Evolutionary conservation across 2,888 invertebrate species (phyloP).

Genomic region (Ormyrus thymus): DNA sequence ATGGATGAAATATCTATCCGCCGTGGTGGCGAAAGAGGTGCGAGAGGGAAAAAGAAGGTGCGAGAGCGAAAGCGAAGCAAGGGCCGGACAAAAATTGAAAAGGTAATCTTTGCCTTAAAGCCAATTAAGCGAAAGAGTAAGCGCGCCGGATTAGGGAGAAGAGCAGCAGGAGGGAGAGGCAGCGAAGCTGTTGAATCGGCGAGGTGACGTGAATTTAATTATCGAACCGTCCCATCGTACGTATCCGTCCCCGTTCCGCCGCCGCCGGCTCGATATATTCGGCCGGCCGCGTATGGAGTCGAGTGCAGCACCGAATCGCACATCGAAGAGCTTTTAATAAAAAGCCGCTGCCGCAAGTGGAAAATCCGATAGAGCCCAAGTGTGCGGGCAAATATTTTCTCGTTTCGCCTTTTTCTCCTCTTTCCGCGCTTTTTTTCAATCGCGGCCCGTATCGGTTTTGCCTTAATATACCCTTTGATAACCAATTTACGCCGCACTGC

Average conservation of each 20-base stretch:
- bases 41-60: constrained; percentile 23
- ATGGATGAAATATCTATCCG: no score
- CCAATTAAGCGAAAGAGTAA: constrained; percentile 58
- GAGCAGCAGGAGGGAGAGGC: constrained; percentile 17
- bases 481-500: constrained; percentile 69
- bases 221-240: constrained; percentile 55
- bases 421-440: constrained; percentile 38
- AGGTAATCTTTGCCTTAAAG: constrained; percentile 56
- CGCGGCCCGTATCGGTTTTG: constrained; percentile 61
- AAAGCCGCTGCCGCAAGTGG: constrained; percentile 65
- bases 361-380: constrained; percentile 70
- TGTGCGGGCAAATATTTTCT: constrained; percentile 68
- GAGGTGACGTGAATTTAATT: constrained; percentile 63
- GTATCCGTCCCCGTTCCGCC: constrained; percentile 11
- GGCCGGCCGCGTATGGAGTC: not conserved
- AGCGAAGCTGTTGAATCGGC: constrained; percentile 56
- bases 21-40: not conserved
- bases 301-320: constrained; percentile 39
- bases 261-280: constrained; percentile 1
- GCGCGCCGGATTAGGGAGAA: constrained; percentile 53
- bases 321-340: constrained; percentile 66
- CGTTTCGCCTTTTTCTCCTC: constrained; percentile 49
- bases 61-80: constrained; percentile 21
- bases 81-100: constrained; percentile 53
- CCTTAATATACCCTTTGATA: constrained; percentile 72